A percentile compares a stretch with the other conserved stretches of the same genome.
Evolutionary conservation across 2,797 vertebrate species (phyloP).

Genomic region (Macropodus opercularis): DNA sequence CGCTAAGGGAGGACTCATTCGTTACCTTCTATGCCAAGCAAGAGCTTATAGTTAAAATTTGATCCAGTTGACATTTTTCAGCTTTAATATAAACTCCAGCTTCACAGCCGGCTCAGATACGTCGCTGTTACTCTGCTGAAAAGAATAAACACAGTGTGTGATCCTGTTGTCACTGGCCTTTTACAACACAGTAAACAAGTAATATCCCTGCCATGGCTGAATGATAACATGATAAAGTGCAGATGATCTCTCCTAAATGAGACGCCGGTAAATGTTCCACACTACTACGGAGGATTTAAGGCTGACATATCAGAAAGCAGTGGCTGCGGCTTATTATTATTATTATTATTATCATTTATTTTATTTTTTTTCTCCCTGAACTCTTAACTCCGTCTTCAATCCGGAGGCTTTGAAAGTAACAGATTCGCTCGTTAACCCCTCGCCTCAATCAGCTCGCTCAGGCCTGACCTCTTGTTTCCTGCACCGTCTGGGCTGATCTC

Average conservation of each 20-base stretch:
- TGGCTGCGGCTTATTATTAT: slow-evolving; percentile 23
- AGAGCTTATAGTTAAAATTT: slow-evolving; percentile 26
- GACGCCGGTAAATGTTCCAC: slow-evolving; percentile 40
- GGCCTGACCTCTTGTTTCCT: slow-evolving; percentile 30
- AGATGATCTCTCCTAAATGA: slow-evolving; percentile 38
- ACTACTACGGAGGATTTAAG: slow-evolving; percentile 34
- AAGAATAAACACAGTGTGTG: slow-evolving; percentile 4
- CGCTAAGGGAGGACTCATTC: slow-evolving; percentile 16
- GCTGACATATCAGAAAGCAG: slow-evolving; percentile 29
- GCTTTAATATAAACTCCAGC: slow-evolving; percentile 35
- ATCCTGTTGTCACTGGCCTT: slow-evolving; percentile 17
- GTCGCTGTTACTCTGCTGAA: slow-evolving; percentile 5
- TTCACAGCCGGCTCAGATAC: slow-evolving; percentile 18
- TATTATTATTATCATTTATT: no score
- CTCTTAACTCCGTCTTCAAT: slow-evolving; percentile 27
- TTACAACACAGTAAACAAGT: slow-evolving; percentile 12
- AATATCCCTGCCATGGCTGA: slow-evolving; percentile 11
- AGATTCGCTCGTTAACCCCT: slow-evolving; percentile 28
- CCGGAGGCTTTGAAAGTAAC: slow-evolving; percentile 36
- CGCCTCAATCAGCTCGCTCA: slow-evolving; percentile 21
- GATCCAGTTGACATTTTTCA: slow-evolving; percentile 43
- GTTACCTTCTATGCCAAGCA: slow-evolving; percentile 35
- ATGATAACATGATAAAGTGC: slow-evolving; percentile 23
- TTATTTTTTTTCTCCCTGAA: slow-evolving; percentile 14
- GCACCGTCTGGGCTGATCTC: slow-evolving; percentile 27